Evolutionary conservation across 2,888 invertebrate genomes (phyloP).

Genomic region (Atherix ibis): DNA sequence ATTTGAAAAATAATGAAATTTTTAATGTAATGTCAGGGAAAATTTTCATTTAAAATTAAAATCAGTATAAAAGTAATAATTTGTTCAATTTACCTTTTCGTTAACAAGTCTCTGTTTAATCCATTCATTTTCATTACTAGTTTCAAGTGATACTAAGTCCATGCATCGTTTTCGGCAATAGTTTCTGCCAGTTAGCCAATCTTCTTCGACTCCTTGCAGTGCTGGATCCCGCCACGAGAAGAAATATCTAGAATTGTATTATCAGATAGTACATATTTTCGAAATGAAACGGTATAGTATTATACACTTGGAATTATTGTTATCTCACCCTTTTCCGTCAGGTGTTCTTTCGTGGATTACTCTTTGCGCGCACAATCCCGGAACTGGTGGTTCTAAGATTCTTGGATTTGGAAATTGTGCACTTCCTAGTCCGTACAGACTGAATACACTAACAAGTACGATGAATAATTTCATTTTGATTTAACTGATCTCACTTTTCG

Average conservation of each 20-base stretch:
- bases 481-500: too few relatives aligned
- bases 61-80: too few relatives aligned
- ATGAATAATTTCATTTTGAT: conserved; percentile 7
- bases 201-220: conserved; percentile 56
- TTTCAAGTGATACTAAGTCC: conserved; percentile 76
- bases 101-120: conserved; percentile 62
- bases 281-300: not conserved
- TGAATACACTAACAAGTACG: conserved; percentile 16
- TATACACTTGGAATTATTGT: too few relatives aligned
- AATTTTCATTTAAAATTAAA: too few relatives aligned
- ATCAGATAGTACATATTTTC: not conserved
- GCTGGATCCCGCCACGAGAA: conserved; percentile 74
- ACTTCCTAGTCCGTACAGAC: conserved; percentile 24
- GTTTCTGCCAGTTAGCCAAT: conserved; percentile 74
- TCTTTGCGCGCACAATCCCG: conserved; percentile 57
- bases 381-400: conserved; percentile 62
- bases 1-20: too few relatives aligned
- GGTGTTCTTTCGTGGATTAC: conserved; percentile 52
- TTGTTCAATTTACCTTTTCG: conserved; percentile 61
- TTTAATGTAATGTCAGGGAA: too few relatives aligned
- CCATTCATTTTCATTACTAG: conserved; percentile 75
- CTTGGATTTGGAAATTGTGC: conserved; percentile 65
- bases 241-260: conserved; percentile 51
- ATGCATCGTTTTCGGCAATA: conserved; percentile 78
- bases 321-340: conserved; percentile 54